phyloP scores from a whole-genome alignment of 2,113 vertebrate species.

The Lanius collurio region DNA sequence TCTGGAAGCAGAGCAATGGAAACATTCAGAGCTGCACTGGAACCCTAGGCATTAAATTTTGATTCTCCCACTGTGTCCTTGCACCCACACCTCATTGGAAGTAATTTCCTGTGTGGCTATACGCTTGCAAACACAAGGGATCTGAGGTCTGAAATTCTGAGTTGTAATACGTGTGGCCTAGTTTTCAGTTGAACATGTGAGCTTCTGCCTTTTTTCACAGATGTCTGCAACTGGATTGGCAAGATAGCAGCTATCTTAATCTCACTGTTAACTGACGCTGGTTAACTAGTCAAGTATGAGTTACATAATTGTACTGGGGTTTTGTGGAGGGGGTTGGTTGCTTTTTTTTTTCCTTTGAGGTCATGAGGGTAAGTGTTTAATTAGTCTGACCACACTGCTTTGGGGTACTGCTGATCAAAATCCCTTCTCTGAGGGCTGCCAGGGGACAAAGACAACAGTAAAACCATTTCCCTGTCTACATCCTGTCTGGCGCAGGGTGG shows the following conservation, averaged over 20 bases:
- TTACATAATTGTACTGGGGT: not conserved
- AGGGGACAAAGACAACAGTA: not conserved
- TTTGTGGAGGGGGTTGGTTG: fast-evolving
- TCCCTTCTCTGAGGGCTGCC: not conserved
- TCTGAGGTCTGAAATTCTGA: not conserved
- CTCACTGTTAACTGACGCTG: not conserved
- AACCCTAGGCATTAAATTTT: not conserved
- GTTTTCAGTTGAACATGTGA: not conserved
- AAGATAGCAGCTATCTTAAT: not conserved
- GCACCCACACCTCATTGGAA: not conserved
- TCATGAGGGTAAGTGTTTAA: not conserved
- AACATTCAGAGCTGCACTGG: not conserved
- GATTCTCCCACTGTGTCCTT: not conserved
- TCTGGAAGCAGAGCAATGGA: not conserved
- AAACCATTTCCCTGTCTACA: not conserved
- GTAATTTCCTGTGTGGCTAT: not conserved
- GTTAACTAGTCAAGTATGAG: fast-evolving
- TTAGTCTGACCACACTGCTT: not conserved
- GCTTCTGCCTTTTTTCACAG: not conserved
- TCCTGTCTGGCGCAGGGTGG: not conserved
- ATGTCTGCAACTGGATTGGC: not conserved
- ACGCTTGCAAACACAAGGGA: not conserved
- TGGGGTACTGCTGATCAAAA: not conserved
- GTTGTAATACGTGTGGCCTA: not conserved
- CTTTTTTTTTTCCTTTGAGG: not conserved